Percentiles rank a stretch among this genome's conserved stretches.
Conservation (phyloP, 2,797 vertebrate species). For the Strix occidentalis region DNA sequence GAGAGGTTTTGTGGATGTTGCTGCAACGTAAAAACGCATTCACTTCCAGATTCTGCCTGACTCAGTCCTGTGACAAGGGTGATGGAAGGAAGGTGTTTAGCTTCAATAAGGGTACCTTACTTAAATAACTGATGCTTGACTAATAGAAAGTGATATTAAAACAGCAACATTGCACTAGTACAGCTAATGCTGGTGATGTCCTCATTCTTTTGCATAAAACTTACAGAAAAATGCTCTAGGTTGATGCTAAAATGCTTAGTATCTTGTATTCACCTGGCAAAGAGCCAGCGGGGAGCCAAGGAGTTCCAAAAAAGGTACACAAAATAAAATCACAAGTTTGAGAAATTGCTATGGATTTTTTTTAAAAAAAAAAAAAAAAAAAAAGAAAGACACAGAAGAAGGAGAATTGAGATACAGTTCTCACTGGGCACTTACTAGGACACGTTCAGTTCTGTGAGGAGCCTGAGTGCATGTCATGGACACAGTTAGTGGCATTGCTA, state of each 20-base stretch:
- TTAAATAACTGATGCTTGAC: not conserved
- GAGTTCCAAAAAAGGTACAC: not conserved
- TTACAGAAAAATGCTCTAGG: not conserved
- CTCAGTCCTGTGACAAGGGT: not conserved
- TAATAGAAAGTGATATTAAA: not conserved
- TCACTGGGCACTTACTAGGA: not conserved
- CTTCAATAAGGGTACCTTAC: not conserved
- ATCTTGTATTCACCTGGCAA: not conserved
- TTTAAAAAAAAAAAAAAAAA: too few species aligned
- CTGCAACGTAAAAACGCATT: not conserved
- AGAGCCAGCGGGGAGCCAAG: not conserved
- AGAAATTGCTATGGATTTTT: not conserved
- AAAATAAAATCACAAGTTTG: not conserved
- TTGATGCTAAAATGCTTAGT: too few species aligned
- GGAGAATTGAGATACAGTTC: not conserved
- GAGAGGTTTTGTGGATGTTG: not conserved
- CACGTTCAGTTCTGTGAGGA: not conserved
- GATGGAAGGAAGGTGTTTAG: not conserved
- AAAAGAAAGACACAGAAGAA: accelerated
- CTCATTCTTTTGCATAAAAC: not conserved
- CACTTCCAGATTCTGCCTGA: not conserved
- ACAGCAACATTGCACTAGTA: not conserved
- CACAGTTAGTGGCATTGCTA: not conserved
- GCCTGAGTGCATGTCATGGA: not conserved
- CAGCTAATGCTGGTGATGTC: not conserved